Evolutionary conservation across 2,797 vertebrate species (phyloP).

Genomic region (Ispidina lecontei): DNA sequence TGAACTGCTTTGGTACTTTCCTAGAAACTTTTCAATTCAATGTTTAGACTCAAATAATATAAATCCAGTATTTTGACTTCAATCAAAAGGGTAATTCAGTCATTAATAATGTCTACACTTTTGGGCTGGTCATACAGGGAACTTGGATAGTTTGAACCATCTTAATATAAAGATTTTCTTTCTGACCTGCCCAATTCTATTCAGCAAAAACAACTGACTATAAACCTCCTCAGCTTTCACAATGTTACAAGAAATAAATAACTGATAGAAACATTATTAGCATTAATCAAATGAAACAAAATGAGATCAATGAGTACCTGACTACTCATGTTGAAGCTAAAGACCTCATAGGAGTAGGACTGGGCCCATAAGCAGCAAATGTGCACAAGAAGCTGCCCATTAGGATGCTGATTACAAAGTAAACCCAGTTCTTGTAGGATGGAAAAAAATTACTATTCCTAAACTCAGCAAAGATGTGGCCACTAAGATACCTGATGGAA

Average conservation of each 20-base stretch:
- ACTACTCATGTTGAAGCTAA: neutral
- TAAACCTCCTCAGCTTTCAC: neutral
- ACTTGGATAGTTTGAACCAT: neutral
- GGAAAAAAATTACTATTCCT: neutral
- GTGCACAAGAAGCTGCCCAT: neutral
- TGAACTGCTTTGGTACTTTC: neutral
- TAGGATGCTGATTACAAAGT: neutral
- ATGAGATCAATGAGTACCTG: neutral
- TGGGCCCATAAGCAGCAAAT: neutral
- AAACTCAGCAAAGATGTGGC: neutral
- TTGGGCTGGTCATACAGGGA: neutral
- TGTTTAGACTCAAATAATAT: neutral
- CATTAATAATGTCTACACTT: neutral
- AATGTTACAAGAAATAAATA: neutral
- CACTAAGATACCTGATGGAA: neutral
- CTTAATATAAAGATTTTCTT: neutral
- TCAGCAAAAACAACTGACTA: neutral
- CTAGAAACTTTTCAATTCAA: neutral
- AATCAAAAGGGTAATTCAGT: slow-evolving; percentile 22
- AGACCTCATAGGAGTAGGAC: neutral
- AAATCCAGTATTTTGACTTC: slow-evolving; percentile 13
- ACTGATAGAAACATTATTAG: neutral
- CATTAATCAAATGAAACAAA: slow-evolving; percentile 1
- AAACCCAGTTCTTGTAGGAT: neutral
- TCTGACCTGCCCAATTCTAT: neutral